Conservation (phyloP, 2,113 vertebrate genomes). For the Sterrhoptilus dennistouni region DNA sequence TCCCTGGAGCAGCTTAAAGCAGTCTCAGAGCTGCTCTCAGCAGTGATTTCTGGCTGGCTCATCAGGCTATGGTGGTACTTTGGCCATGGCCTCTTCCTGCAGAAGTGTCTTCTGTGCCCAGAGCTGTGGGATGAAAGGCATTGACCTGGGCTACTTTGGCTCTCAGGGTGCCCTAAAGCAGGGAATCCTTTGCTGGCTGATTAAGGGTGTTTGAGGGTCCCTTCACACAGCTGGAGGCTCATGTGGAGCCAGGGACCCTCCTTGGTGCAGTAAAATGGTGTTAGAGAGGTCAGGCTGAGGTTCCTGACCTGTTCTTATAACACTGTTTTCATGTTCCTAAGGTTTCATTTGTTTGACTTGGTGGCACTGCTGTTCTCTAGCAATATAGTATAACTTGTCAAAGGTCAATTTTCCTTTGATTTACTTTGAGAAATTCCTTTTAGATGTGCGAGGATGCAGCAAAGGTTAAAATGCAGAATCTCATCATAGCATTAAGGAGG, state of each 20-base stretch:
- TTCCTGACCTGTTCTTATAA: background rate
- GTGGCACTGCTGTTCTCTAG: background rate
- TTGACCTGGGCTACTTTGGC: background rate
- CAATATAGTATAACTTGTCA: accelerated
- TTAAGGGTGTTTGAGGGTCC: background rate
- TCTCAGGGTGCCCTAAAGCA: background rate
- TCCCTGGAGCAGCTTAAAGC: background rate
- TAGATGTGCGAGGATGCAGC: background rate
- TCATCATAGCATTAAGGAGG: background rate
- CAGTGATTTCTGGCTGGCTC: background rate
- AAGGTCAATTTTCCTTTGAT: background rate
- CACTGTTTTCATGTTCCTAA: background rate
- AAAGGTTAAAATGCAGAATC: background rate
- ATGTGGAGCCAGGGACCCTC: accelerated
- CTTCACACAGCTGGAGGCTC: background rate
- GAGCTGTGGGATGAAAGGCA: background rate
- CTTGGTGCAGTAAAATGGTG: background rate
- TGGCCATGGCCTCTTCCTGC: background rate
- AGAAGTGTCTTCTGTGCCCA: background rate
- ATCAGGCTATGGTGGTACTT: background rate
- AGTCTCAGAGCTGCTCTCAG: background rate
- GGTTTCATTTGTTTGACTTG: background rate
- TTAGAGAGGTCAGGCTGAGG: background rate
- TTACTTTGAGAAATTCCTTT: background rate
- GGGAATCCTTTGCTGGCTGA: background rate